Percentiles rank a stretch among this genome's conserved stretches.
phyloP scores from a whole-genome alignment of 2,113 vertebrate genomes.

The Lutjanus erythropterus region DNA sequence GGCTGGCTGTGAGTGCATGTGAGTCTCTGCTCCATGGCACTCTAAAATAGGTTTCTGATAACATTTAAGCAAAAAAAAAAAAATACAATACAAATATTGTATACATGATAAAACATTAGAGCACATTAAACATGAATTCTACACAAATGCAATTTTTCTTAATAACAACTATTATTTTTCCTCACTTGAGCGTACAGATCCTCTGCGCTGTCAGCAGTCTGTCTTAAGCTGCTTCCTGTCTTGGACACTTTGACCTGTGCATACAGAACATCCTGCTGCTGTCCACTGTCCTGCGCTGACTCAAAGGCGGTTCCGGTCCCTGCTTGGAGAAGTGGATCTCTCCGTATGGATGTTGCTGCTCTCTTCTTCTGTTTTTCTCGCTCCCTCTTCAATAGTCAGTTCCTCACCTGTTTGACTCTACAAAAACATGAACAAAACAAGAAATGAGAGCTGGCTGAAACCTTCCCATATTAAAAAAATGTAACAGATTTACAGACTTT shows the following conservation, averaged over 20 bases:
- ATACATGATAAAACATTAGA: too few species aligned
- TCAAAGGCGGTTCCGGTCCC: background rate
- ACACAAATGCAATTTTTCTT: too few species aligned
- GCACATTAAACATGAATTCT: background rate
- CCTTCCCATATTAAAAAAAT: too few species aligned
- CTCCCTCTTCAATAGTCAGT: too few species aligned
- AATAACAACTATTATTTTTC: background rate
- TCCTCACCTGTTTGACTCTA: too few species aligned
- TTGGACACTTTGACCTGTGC: constrained; percentile 5
- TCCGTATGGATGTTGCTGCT: background rate
- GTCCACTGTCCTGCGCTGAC: background rate
- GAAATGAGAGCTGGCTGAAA: background rate
- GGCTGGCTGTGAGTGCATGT: too few species aligned
- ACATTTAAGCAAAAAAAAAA: too few species aligned
- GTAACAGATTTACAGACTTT: too few species aligned
- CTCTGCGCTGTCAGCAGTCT: background rate
- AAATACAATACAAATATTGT: too few species aligned
- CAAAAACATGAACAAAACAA: background rate
- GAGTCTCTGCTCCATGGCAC: too few species aligned
- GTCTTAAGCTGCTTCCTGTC: background rate
- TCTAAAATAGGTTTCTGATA: too few species aligned
- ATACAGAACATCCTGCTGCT: constrained; percentile 2
- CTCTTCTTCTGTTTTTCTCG: too few species aligned
- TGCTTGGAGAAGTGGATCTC: constrained; percentile 9
- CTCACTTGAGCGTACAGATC: background rate